phyloP scores from a whole-genome alignment of 1,140 invertebrate species.

The Coelopa frigida region DNA sequence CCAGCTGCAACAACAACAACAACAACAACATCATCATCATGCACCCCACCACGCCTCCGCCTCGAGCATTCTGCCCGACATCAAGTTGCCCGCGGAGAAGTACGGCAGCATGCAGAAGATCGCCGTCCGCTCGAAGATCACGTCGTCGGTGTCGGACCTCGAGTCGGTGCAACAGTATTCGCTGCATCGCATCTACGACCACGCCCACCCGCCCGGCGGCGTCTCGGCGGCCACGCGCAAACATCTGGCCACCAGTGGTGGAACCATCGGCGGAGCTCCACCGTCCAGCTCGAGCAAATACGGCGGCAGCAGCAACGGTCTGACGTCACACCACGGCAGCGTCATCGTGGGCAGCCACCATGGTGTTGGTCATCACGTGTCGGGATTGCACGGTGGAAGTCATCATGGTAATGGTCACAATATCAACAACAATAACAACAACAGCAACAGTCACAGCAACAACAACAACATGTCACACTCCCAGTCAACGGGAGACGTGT shows the following conservation, averaged over 20 bases:
- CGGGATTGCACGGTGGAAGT: conserved; percentile 11
- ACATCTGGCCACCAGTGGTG: conserved; percentile 25
- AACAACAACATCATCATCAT: too few relatives aligned
- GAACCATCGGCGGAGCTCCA: too few relatives aligned
- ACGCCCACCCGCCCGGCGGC: conserved; percentile 2
- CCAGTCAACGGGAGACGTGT: conserved; percentile 54
- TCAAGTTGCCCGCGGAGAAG: conserved; percentile 40
- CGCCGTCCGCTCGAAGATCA: conserved; percentile 41
- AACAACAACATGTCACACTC: conserved; percentile 48
- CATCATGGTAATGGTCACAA: too few relatives aligned
- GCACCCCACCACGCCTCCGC: conserved; percentile 26
- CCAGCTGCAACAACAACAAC: too few relatives aligned
- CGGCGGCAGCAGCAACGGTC: too few relatives aligned
- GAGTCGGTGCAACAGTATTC: conserved; percentile 43
- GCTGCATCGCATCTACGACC: conserved; percentile 37
- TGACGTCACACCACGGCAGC: too few relatives aligned
- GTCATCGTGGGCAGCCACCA: conserved; percentile 33
- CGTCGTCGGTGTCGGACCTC: conserved; percentile 40
- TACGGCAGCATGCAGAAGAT: conserved; percentile 43
- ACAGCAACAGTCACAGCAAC: conserved; percentile 15
- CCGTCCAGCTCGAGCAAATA: conserved; percentile 12
- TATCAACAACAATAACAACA: too few relatives aligned
- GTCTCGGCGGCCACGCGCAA: conserved; percentile 28
- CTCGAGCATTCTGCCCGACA: conserved; percentile 40
- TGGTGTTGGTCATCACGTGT: conserved; percentile 34